Conservation (phyloP, 2,888 invertebrate species). For the Troilus luridus region DNA sequence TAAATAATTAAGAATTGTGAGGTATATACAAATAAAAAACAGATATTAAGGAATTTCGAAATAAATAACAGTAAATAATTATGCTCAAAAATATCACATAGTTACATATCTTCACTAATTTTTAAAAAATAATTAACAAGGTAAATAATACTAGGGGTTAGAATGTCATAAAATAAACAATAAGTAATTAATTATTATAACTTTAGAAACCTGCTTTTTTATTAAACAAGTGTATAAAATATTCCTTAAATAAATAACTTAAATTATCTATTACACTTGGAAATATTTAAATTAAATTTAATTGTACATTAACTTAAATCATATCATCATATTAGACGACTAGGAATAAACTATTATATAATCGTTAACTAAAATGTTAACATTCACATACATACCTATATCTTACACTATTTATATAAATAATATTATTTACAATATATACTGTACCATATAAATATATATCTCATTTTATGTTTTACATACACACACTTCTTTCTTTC, state of each 20-base stretch:
- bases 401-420: too few relatives aligned
- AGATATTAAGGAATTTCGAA: background rate
- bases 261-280: background rate
- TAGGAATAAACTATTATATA: too few relatives aligned
- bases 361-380: too few relatives aligned
- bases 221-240: too few relatives aligned
- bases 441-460: background rate
- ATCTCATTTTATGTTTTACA: background rate
- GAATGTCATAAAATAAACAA: background rate
- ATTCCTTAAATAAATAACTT: background rate
- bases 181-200: too few relatives aligned
- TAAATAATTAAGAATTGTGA: too few relatives aligned
- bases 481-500: background rate
- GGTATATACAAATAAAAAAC: too few relatives aligned
- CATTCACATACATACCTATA: too few relatives aligned
- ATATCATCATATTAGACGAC: too few relatives aligned
- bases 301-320: too few relatives aligned
- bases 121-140: background rate
- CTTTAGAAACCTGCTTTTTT: too few relatives aligned
- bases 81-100: background rate
- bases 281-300: too few relatives aligned
- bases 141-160: background rate
- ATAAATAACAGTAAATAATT: background rate
- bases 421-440: background rate
- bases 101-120: background rate